These are phyloP conservation scores for Caenorhabditis doughertyi DNA, from an alignment of 2,888 invertebrate genomes.

Conservation along the genomic window DNA sequence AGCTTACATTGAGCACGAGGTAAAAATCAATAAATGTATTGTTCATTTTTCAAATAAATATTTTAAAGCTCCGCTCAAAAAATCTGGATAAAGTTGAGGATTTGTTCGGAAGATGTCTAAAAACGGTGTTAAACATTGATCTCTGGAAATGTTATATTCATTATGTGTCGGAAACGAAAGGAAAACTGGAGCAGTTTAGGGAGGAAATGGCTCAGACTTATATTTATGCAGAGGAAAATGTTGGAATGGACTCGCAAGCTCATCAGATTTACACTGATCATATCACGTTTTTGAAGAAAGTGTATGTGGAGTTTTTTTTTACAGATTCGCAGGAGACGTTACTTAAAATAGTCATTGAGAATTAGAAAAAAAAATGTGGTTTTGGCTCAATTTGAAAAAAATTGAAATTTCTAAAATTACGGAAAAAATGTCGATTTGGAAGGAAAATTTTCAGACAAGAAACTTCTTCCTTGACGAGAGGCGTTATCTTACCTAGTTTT, in stretches of 20 bases:
- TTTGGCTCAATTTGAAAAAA: no score
- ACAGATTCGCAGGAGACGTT: not conserved
- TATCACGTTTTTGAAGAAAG: constrained; percentile 90
- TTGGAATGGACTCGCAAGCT: constrained; percentile 97
- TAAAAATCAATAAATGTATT: constrained; percentile 81
- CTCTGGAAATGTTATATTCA: constrained; percentile 97
- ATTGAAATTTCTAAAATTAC: no score
- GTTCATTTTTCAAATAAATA: constrained; percentile 7
- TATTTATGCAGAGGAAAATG: constrained; percentile 98
- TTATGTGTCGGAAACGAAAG: constrained; percentile 98
- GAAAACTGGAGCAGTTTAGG: constrained; percentile 88
- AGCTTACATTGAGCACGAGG: constrained; percentile 98
- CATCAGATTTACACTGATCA: constrained; percentile 99
- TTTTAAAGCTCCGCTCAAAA: constrained; percentile 94
- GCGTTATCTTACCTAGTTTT: no score
- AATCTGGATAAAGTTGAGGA: constrained; percentile 97
- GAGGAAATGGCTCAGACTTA: constrained; percentile 99
- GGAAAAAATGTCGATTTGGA: no score
- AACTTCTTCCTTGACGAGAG: no score
- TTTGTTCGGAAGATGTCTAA: constrained; percentile 97
- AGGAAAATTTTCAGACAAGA: no score
- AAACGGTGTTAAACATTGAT: constrained; percentile 98
- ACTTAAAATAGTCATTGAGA: no score
- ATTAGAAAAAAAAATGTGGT: no score
- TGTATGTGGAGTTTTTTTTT: constrained; percentile 75